Evolutionary conservation across 2,888 invertebrate genomes (phyloP), one percentile per base, ranked within the genome.

Genomic region (Thereva unica): DNA sequence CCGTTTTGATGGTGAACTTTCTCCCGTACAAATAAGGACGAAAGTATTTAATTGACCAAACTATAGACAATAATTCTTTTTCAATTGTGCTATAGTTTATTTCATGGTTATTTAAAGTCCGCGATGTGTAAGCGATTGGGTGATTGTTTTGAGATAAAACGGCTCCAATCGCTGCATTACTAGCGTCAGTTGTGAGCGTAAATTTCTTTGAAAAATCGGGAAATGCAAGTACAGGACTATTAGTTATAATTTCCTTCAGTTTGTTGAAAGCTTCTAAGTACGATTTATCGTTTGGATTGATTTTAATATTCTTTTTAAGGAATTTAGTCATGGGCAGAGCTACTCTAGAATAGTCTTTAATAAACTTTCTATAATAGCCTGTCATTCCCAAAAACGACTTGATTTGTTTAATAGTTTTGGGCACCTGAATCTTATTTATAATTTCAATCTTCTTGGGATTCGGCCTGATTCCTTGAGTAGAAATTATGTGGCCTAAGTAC

Each of bases 241-340:
- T 64, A 50, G 53, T 53, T 37, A 68, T 64, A 1, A 68, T 12
- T 12, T 45, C 10, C 41, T 68, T 68, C 7, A 68, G 23, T 52
- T 66, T 66, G 35, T 64, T 53, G 45, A 68, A 57, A 5, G 66
- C 52, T 12, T 65, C 45, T 45, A 37, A 34, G 71, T 75, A 69
- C 68, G 72, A 10, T 68, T 68, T 38, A 72, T 73, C 38, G 68
- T 69, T 56, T n/a, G 45, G 37, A 40, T 64, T 61, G 4, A 54
- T 61, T 44, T 68, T 61, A 9, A 34, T 37, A 38, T 49, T 50
- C 55, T 40, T 61, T 55, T 65, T 61, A 9, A 54, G 56, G 41
- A 41, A 61, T 49, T 47, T 61, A 1, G 61, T 61, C 23, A 67
- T 63, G 8, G 40, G 50, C 12, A 59, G 54, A 9, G 59, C 55